A percentile compares a stretch with the other conserved stretches of the same genome.
Evolutionary conservation across 1,140 invertebrate species (phyloP).

Genomic region (Platyscapa corneri): DNA sequence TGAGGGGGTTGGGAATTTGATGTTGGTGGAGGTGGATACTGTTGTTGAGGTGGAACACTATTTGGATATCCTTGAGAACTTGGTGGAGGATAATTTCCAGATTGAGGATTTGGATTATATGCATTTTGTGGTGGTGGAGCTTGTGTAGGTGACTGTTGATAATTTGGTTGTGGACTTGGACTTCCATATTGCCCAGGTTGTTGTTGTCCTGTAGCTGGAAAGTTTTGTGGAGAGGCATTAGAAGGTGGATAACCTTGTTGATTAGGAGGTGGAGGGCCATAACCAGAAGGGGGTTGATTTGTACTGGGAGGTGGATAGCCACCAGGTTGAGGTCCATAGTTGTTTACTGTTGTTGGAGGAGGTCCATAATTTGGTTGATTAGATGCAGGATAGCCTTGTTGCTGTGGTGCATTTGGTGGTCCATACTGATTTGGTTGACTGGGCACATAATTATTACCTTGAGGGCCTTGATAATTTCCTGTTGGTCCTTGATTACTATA

Average conservation of each 20-base stretch:
- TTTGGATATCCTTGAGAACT: constrained; percentile 70
- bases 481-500: constrained; percentile 73
- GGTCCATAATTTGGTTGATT: constrained; percentile 71
- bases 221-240: constrained; percentile 68
- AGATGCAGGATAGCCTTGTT: constrained; percentile 66
- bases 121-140: constrained; percentile 67
- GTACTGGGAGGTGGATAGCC: constrained; percentile 68
- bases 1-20: constrained; percentile 65
- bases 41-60: constrained; percentile 69
- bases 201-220: constrained; percentile 66
- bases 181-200: constrained; percentile 68
- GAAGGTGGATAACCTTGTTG: constrained; percentile 71
- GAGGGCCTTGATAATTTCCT: constrained; percentile 71
- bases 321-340: constrained; percentile 69
- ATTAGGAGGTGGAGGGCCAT: constrained; percentile 71
- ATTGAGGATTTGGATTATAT: constrained; percentile 66
- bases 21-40: constrained; percentile 67
- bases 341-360: constrained; percentile 69
- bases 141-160: constrained; percentile 69
- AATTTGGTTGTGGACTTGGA: constrained; percentile 70
- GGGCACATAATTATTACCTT: constrained; percentile 65
- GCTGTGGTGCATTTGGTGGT: constrained; percentile 66
- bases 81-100: constrained; percentile 70
- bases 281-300: constrained; percentile 67
- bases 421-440: constrained; percentile 71